Conservation (phyloP, 1,140 invertebrate species). For the Tigriopus japonicus region DNA sequence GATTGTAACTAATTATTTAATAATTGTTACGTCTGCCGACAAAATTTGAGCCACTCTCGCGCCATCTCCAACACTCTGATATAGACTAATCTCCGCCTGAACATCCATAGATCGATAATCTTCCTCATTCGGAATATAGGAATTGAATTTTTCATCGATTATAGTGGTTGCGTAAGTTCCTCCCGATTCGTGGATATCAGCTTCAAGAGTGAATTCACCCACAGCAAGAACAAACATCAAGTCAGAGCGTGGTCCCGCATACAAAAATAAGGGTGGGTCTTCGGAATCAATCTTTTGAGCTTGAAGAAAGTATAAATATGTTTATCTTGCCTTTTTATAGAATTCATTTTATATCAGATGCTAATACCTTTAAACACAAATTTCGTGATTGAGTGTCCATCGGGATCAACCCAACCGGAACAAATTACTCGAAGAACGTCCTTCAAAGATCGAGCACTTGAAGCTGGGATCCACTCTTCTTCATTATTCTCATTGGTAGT, state of each 20-base stretch:
- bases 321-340: no score
- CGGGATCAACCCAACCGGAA: background rate
- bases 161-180: background rate
- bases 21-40: background rate
- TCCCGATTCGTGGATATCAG: background rate
- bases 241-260: background rate
- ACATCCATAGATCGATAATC: background rate
- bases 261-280: no score
- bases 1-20: background rate
- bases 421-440: no score
- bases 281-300: no score
- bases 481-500: background rate
- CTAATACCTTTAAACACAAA: background rate
- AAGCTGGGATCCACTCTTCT: no score
- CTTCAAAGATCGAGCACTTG: no score
- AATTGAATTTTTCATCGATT: background rate
- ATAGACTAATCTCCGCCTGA: background rate
- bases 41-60: background rate
- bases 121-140: background rate
- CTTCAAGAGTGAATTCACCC: background rate
- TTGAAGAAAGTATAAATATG: no score
- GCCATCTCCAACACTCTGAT: background rate
- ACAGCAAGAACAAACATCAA: background rate
- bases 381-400: background rate
- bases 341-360: background rate